Evolutionary conservation across 37 sponge, comb jelly and placozoan species (phyloP).

Genomic region (Eunapius fragilis): DNA sequence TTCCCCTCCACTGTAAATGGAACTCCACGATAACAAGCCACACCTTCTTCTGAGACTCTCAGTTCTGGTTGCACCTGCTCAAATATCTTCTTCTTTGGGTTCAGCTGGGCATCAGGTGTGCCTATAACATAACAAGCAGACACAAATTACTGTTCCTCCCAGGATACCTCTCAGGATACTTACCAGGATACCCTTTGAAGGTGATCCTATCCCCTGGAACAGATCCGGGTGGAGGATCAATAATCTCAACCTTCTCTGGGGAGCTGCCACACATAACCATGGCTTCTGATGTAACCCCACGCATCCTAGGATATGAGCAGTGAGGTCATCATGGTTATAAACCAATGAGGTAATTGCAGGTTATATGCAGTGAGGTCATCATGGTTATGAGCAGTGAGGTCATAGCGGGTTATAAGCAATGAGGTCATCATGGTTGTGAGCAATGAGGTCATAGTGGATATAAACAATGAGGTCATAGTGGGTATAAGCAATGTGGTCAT

Average conservation of each 20-base stretch:
- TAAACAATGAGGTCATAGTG: no score
- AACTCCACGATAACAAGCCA: slow-evolving; percentile 77
- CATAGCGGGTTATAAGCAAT: no score
- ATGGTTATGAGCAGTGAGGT: no score
- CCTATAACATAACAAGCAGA: slow-evolving; percentile 58
- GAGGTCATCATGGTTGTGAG: no score
- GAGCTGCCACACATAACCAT: slow-evolving; percentile 98
- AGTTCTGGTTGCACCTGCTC: slow-evolving; percentile 88
- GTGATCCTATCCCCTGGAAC: slow-evolving; percentile 87
- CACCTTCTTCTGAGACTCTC: slow-evolving; percentile 59
- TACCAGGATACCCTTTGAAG: slow-evolving; percentile 85
- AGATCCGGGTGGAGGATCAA: slow-evolving; percentile 84
- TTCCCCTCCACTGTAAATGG: slow-evolving; percentile 79
- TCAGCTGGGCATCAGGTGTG: slow-evolving; percentile 80
- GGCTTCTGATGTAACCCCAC: slow-evolving; percentile 86
- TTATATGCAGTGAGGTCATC: no score
- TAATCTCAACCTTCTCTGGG: slow-evolving; percentile 70
- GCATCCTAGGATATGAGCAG: slow-evolving; percentile 63
- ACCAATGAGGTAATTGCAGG: no score
- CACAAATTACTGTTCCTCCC: no score
- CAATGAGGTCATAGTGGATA: no score
- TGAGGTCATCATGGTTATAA: not conserved
- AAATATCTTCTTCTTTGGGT: slow-evolving; percentile 96
- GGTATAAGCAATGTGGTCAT: no score
- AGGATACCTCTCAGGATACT: not conserved